Evolutionary conservation across 2,888 invertebrate species (phyloP), one percentile per base, ranked within the genome.

Genomic region (Meandrusa payeni): DNA sequence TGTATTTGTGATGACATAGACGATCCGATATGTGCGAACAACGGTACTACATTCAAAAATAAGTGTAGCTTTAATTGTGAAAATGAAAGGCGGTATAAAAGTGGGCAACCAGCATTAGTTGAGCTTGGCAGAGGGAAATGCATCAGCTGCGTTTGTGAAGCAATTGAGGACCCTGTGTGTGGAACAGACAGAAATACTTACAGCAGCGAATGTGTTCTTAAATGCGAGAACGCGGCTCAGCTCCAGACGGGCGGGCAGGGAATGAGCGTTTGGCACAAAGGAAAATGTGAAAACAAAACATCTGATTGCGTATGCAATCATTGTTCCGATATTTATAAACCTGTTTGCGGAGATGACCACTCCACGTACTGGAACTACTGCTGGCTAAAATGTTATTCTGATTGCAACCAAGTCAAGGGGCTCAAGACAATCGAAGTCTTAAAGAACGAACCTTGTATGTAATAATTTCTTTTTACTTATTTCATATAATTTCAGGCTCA

Each of bases 111-210:
- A 0, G 26, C 45, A 5, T 43, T 71, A 4, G 37, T 23, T 0
- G 32, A 52, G 1, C 24, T 48, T 4, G 50, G 59, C 9, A 47
- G 47, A 17, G 67, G 69, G 0, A 31, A 47, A 22, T 71, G 71
- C 41, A 27, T 53, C 0, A 17, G 39, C 2, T 69, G 69, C 33
- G 11, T 15, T 3, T 73, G 75, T 39, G 36, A 53, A 1, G 34
- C 39, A 2, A 39, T 43, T 0, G 42, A 55, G 13, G 39, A 39
- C 0, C 71, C 68, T 0, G 63, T 72, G 0, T 75, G 74, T 28
- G 70, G 60, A 1, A 63, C 56, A 5, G 60, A 69, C 29, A 48
- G 43, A 0, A 47, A 51, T 1, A 70, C 62, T 0, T 75, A 66
- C 40, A 5, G 17, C 0, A 74, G 64, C 33, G 15, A 33, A 3